Base-by-base conservation (phyloP, 2,888 invertebrate genomes). In the Ryuthela nishihirai region DNA sequence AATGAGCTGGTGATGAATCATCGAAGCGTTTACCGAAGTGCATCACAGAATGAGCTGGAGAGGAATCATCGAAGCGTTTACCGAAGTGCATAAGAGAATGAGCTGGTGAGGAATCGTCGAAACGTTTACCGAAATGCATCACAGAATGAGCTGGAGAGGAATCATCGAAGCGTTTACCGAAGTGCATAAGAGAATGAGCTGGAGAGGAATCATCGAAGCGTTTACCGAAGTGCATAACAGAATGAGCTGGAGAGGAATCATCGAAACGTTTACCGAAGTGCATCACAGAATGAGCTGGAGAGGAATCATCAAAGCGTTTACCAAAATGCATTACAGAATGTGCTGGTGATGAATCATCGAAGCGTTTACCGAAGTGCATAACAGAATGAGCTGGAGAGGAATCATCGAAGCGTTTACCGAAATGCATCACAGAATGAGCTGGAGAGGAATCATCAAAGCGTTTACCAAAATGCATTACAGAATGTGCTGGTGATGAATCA, bases 71-170 rank as follows among this genome's bases (percentile, higher is more conserved):
- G n/a, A n/a, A n/a, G n/a, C n/a, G n/a, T n/a, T 55, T 55, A 2
- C 55, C 55, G 21, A 55, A 55, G 20, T 44, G 48, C 55, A 55
- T 55, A 39, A 55, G 39, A 34, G 12, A 48, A 4, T 55, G 55
- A 48, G 48, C 48, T 4, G 55, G 56, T n/a, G n/a, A n/a, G n/a
- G n/a, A n/a, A n/a, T n/a, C n/a, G 10, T 56, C 58, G 5, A 40
- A 6, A 18, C 25, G 40, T 34, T 55, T 55, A 2, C 55, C 55
- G 21, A 55, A 55, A 24, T 44, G 48, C 55, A 55, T 55, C 44
- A 55, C 40, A 34, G 12, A 48, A 4, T 55, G 55, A 48, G 48
- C 48, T 4, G 55, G 56, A n/a, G n/a, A n/a, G n/a, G n/a, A n/a
- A n/a, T n/a, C n/a, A n/a, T 56, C 58, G 5, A 40, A 6, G 18